Percentiles rank a stretch among this genome's conserved stretches.
phyloP scores from a whole-genome alignment of 2,797 vertebrate species.

The Scyliorhinus canicula region DNA sequence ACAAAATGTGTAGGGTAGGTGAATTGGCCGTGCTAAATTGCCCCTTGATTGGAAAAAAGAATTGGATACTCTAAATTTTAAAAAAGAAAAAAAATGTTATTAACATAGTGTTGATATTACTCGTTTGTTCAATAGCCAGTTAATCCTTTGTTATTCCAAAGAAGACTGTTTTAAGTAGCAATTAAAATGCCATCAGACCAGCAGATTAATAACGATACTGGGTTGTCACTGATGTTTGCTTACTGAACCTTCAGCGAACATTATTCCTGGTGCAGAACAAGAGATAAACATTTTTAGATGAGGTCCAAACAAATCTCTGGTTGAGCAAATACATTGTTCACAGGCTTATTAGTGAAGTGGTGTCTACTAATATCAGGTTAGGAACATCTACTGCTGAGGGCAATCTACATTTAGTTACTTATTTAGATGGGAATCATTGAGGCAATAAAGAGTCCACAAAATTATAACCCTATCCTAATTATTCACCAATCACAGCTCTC shows the following conservation, averaged over 20 bases:
- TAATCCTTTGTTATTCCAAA: slow-evolving; percentile 2
- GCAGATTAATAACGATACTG: background rate
- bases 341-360: background rate
- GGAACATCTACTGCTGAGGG: background rate
- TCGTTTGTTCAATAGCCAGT: background rate
- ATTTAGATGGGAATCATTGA: background rate
- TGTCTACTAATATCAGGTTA: background rate
- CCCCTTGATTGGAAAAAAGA: too few species aligned
- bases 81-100: background rate
- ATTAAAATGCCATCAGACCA: background rate
- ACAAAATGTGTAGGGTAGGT: too few species aligned
- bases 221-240: background rate
- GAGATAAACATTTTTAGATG: background rate
- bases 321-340: background rate
- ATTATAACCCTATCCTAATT: background rate
- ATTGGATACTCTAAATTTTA: too few species aligned
- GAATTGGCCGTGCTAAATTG: too few species aligned
- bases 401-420: background rate
- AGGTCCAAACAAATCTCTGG: background rate
- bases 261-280: background rate
- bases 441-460: background rate
- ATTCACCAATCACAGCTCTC: background rate
- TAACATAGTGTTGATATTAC: background rate
- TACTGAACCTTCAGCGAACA: background rate
- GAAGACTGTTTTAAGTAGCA: background rate